Conservation (phyloP, 2,113 vertebrate genomes). For the Phrynosoma platyrhinos region DNA sequence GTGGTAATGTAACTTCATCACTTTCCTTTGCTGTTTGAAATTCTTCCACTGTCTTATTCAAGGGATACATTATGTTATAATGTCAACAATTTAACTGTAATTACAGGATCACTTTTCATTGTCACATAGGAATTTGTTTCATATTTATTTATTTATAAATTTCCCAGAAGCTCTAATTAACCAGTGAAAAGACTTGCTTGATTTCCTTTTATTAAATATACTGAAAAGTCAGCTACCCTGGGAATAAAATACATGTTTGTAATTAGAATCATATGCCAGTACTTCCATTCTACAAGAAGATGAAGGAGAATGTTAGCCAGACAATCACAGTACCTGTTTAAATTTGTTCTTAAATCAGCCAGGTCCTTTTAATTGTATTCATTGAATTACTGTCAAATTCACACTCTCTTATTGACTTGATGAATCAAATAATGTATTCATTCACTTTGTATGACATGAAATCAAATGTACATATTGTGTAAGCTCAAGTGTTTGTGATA, state of each 20-base stretch:
- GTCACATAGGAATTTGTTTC: slow-evolving; percentile 40
- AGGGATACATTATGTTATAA: slow-evolving; percentile 41
- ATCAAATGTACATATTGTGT: not conserved
- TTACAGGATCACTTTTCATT: slow-evolving; percentile 54
- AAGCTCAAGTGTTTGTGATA: not conserved
- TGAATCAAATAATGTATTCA: not conserved
- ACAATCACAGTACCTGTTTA: not conserved
- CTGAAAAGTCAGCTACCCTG: slow-evolving; percentile 52
- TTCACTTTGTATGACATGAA: not conserved
- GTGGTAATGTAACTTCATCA: slow-evolving; percentile 1
- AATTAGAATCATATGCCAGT: slow-evolving; percentile 41
- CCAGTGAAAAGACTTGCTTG: slow-evolving; percentile 56
- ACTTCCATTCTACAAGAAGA: not conserved
- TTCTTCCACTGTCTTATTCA: slow-evolving; percentile 32
- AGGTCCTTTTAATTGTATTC: slow-evolving; percentile 16
- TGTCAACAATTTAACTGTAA: slow-evolving; percentile 58
- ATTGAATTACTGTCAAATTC: not conserved
- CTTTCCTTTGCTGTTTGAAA: slow-evolving; percentile 27
- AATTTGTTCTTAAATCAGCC: not conserved
- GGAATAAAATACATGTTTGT: slow-evolving; percentile 58
- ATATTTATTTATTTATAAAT: slow-evolving; percentile 56
- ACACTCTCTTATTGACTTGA: not conserved
- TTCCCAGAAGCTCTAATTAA: slow-evolving; percentile 71
- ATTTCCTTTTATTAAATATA: slow-evolving; percentile 67
- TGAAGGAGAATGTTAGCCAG: not conserved